phyloP scores from a whole-genome alignment of 2,888 invertebrate species.

The Caenorhabditis sulstoni region DNA sequence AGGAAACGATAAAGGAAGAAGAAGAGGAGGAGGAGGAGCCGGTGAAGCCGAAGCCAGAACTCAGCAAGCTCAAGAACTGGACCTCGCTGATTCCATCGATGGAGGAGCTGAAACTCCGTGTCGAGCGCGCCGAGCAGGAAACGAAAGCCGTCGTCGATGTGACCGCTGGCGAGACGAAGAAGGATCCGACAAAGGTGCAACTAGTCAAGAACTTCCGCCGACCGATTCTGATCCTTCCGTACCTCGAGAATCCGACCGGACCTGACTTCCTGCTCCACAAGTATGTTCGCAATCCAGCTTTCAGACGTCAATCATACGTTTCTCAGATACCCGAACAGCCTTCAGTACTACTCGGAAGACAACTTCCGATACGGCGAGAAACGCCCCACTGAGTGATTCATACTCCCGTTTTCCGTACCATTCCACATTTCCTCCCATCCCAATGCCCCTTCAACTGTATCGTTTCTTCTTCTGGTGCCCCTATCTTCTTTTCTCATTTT shows the following conservation, averaged over 20 bases:
- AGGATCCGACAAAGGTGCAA: conserved; percentile 59
- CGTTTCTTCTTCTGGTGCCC: no score
- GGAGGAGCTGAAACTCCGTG: conserved; percentile 60
- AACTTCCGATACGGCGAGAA: conserved; percentile 63
- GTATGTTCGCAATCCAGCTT: conserved; percentile 46
- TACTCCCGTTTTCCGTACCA: not conserved
- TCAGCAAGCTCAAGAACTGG: conserved; percentile 64
- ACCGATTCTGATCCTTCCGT: conserved; percentile 70
- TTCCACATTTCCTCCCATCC: conserved; percentile 13
- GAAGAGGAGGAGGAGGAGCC: conserved; percentile 26
- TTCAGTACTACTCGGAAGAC: conserved; percentile 71
- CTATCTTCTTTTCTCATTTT: conserved; percentile 15
- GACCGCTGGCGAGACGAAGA: conserved; percentile 34
- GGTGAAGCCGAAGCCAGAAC: conserved; percentile 24
- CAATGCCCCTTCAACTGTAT: conserved; percentile 40
- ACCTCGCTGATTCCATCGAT: conserved; percentile 66
- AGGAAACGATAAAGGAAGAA: conserved; percentile 8
- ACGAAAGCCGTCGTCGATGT: conserved; percentile 28
- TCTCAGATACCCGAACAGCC: conserved; percentile 64
- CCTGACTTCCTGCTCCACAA: conserved; percentile 73
- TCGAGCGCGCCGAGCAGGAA: conserved; percentile 49
- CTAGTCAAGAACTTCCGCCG: conserved; percentile 58
- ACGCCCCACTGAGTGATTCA: conserved; percentile 35
- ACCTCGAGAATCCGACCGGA: conserved; percentile 65
- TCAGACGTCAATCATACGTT: not conserved